phyloP scores from a whole-genome alignment of 2,888 invertebrate species.

The Auanema freiburgensis region DNA sequence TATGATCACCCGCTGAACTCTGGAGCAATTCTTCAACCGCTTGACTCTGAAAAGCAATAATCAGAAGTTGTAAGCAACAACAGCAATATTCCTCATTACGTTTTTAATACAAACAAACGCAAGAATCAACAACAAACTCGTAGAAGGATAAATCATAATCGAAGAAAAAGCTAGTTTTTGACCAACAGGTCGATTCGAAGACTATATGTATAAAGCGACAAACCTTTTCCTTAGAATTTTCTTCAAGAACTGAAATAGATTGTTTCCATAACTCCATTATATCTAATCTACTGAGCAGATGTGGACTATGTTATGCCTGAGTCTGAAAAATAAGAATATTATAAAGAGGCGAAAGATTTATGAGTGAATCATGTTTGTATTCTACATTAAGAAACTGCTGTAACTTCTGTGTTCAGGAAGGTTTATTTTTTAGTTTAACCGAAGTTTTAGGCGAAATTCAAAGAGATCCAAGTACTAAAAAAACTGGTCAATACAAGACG shows the following conservation, averaged over 20 bases:
- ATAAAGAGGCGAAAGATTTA: neutral
- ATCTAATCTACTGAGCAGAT: conserved; percentile 2
- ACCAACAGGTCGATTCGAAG: neutral
- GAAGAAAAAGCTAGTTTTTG: neutral
- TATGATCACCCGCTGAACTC: conserved; percentile 15
- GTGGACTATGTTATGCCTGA: neutral
- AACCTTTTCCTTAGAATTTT: conserved; percentile 2
- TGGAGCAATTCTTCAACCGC: conserved; percentile 17
- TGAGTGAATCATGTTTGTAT: no score
- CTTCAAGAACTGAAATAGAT: neutral
- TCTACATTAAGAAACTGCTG: no score
- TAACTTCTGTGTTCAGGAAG: no score
- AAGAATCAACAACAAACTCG: neutral
- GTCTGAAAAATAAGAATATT: neutral
- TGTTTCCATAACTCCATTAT: conserved; percentile 9
- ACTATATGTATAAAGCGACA: neutral
- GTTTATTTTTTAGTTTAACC: no score
- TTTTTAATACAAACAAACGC: neutral
- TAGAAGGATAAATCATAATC: neutral
- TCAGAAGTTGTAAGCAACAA: neutral
- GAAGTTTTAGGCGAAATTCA: no score
- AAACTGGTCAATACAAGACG: no score
- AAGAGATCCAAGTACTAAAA: no score
- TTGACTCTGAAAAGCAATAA: conserved; percentile 5
- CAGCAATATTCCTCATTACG: neutral